These are phyloP conservation scores for Rhynchopsitta pachyrhyncha DNA, from an alignment of 2,113 vertebrate genomes.

Conservation along the genomic window DNA sequence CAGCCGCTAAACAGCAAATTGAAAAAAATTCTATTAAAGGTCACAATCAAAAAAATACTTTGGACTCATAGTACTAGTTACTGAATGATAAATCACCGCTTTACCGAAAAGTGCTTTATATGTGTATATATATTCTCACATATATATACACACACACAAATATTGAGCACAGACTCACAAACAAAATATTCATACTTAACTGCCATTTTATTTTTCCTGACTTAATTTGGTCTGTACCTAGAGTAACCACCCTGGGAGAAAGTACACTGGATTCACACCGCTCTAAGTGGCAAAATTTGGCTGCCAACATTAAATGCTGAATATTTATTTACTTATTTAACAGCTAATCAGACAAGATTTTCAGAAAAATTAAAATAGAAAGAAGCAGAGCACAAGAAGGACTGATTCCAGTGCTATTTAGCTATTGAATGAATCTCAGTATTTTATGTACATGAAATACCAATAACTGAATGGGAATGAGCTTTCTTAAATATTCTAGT, in stretches of 20 bases:
- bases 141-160: not conserved
- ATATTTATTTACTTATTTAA: not conserved
- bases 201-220: not conserved
- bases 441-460: not conserved
- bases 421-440: not conserved
- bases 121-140: not conserved
- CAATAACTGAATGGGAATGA: not conserved
- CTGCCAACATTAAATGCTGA: not conserved
- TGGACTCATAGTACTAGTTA: not conserved
- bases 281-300: not conserved
- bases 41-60: conserved; percentile 56
- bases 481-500: not conserved
- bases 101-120: not conserved
- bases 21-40: conserved; percentile 51
- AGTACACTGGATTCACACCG: not conserved
- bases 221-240: not conserved
- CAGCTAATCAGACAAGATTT: not conserved
- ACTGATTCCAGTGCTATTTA: not conserved
- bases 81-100: not conserved
- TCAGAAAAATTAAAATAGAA: not conserved
- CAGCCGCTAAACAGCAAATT: conserved; percentile 63
- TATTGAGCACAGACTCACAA: not conserved
- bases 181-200: not conserved
- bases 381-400: not conserved
- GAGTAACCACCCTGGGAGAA: not conserved